Evolutionary conservation across 2,888 invertebrate species (phyloP).

Genomic region (Archips xylosteana): DNA sequence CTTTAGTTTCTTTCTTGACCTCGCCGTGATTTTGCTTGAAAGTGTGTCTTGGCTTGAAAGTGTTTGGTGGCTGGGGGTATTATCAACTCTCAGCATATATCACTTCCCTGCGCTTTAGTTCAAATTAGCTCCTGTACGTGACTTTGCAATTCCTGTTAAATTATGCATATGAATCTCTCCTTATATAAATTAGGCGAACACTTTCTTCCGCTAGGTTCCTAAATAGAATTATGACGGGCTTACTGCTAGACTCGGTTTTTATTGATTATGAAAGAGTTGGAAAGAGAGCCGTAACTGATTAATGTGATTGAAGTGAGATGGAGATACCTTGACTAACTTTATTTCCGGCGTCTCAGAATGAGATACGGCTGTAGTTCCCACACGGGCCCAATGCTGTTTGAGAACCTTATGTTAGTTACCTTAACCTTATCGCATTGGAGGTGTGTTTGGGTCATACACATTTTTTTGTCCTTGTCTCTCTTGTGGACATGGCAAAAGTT

Average conservation of each 20-base stretch:
- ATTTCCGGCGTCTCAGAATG: too few relatives aligned
- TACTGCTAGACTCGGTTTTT: constrained; percentile 18
- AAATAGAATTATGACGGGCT: constrained; percentile 27
- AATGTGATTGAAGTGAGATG: not conserved
- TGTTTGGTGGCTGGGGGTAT: not conserved
- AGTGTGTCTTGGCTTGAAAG: too few relatives aligned
- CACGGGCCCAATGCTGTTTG: too few relatives aligned
- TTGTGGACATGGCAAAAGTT: too few relatives aligned
- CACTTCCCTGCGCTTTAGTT: constrained; percentile 54
- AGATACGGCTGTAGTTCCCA: too few relatives aligned
- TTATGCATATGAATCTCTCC: constrained; percentile 63
- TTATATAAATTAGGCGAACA: constrained; percentile 45
- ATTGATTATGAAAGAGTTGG: constrained; percentile 4
- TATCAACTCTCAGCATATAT: constrained; percentile 23
- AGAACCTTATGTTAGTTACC: too few relatives aligned
- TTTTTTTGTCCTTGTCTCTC: too few relatives aligned
- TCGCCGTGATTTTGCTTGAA: too few relatives aligned
- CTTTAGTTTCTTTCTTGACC: too few relatives aligned
- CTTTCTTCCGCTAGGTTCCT: constrained; percentile 33
- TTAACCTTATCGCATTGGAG: too few relatives aligned
- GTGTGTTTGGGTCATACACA: too few relatives aligned
- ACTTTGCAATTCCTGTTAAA: constrained; percentile 63
- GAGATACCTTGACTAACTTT: too few relatives aligned
- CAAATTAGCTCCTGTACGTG: constrained; percentile 65
- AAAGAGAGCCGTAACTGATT: not conserved